These are phyloP conservation scores for Syncerus caffer DNA, from an alignment of 2,797 vertebrate species.

Conservation along the genomic window DNA sequence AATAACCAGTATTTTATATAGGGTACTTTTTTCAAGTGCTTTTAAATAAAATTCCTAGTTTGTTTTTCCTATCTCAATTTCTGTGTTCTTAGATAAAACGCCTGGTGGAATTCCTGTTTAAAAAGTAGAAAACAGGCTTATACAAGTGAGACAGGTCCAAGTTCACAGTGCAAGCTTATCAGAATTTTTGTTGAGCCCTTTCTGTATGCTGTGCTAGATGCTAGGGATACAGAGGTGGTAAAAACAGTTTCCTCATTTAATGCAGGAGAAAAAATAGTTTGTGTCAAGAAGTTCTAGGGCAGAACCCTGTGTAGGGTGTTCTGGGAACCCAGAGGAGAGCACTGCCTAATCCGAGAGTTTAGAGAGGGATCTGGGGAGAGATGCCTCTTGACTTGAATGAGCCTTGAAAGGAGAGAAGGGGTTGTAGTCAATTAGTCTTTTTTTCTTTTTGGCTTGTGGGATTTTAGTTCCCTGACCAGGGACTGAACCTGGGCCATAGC, in stretches of 20 bases:
- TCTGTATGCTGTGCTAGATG: not conserved
- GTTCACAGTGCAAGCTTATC: not conserved
- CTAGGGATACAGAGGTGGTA: not conserved
- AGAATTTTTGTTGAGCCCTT: not conserved
- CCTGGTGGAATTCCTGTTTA: not conserved
- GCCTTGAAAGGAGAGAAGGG: not conserved
- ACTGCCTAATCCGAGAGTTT: not conserved
- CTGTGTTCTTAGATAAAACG: not conserved
- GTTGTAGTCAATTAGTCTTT: not conserved
- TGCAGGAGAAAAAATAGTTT: not conserved
- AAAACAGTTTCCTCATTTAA: not conserved
- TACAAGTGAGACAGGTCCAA: not conserved
- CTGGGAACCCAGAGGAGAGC: not conserved
- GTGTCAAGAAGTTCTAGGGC: not conserved
- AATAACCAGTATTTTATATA: conserved; percentile 9
- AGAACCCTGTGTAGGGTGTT: not conserved
- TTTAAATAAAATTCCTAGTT: conserved; percentile 1
- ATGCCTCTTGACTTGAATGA: not conserved
- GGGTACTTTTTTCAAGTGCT: not conserved
- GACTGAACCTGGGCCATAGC: not conserved
- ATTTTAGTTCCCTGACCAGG: not conserved
- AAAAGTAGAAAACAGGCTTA: not conserved
- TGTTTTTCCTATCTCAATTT: not conserved
- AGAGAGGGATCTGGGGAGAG: not conserved
- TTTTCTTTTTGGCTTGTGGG: not conserved